Evolutionary conservation across 2,797 vertebrate species (phyloP), one percentile per base, ranked within the genome.

Genomic region (Ctenopoma kingsleyae): DNA sequence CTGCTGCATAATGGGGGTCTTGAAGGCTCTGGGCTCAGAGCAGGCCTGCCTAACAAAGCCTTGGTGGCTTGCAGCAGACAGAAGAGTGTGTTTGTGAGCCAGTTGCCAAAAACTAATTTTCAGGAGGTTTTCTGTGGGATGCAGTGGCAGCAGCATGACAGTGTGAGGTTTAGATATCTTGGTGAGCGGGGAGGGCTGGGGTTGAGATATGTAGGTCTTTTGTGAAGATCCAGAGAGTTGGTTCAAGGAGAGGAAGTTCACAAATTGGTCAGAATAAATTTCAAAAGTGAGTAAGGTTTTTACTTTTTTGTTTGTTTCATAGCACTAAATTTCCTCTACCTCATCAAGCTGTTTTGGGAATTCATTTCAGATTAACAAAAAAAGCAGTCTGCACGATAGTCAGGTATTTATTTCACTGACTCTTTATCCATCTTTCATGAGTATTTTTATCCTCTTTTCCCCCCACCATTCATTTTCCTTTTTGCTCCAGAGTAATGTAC

Each of bases 31-130:
- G 86, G 91, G 94, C 93, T 93, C 93, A 92, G 91, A 91, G 87
- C 90, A 83, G 93, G 90, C 91, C 92, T 88, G 90, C 89, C 91
- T 94, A 95, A 95, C 94, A 94, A 95, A 95, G 94, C 94, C 94
- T 94, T 80, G 93, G 94, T 94, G 94, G 92, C 93, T 93, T 90
- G 94, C 90, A 91, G 90, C 83, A 93, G 91, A 91, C 90, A 92
- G 91, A 88, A 93, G 93, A 93, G 90, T 91, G 91, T 93, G 93
- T 93, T 92, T 92, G 92, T 84, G 67, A 92, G 90, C 90, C 80
- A 82, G 86, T 92, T 94, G 92, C 93, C 94, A 93, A 94, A 94
- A 94, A 93, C 90, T 92, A 90, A 93, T 94, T 94, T 95, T 84
- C 90, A 89, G 87, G 90, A 92, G 92, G 85, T 93, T 92, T 92